phyloP scores from a whole-genome alignment of 2,888 invertebrate genomes.

The Stictocephala bisonia region DNA sequence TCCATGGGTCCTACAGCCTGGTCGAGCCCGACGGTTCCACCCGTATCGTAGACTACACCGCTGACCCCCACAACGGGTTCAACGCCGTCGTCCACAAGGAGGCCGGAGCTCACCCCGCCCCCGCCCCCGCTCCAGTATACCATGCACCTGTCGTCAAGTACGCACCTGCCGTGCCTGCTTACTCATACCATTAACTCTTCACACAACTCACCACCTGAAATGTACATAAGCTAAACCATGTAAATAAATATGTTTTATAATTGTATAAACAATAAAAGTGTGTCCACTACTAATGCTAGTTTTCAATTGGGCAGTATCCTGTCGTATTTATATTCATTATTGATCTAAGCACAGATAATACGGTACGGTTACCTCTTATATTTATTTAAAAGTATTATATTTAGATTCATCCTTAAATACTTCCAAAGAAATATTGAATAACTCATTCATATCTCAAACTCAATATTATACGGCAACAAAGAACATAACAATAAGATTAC shows the following conservation, averaged over 20 bases:
- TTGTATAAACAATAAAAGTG: too few species aligned
- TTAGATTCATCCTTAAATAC: too few species aligned
- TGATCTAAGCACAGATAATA: too few species aligned
- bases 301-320: too few species aligned
- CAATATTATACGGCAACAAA: too few species aligned
- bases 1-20: slow-evolving; percentile 69
- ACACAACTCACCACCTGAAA: slow-evolving; percentile 15
- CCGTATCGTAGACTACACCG: slow-evolving; percentile 69
- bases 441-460: too few species aligned
- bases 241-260: slow-evolving; percentile 31
- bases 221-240: slow-evolving; percentile 22
- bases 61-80: slow-evolving; percentile 71
- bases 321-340: too few species aligned
- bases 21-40: slow-evolving; percentile 70
- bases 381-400: too few species aligned
- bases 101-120: slow-evolving; percentile 50
- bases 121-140: slow-evolving; percentile 52
- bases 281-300: too few species aligned
- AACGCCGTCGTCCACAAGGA: slow-evolving; percentile 68
- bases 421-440: too few species aligned
- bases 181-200: slow-evolving; percentile 44
- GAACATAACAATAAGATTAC: too few species aligned
- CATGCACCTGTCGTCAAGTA: slow-evolving; percentile 52
- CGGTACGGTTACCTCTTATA: too few species aligned
- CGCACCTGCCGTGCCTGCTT: slow-evolving; percentile 48